phyloP scores from a whole-genome alignment of 2,113 vertebrate species.

The Strix aluco region DNA sequence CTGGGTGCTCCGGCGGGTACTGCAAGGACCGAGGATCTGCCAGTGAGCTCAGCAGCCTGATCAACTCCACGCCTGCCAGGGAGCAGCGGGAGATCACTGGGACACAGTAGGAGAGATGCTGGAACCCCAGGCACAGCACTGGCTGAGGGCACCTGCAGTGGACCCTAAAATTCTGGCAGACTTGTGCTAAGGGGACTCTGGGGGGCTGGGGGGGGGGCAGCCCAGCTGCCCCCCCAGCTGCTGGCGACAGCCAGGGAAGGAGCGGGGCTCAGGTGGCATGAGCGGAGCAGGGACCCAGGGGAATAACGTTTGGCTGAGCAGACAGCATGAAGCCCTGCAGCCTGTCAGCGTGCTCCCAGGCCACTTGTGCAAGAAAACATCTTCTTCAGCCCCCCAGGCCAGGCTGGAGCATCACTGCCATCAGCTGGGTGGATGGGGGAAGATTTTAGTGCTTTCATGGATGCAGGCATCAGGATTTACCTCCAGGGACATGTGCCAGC shows the following conservation, averaged over 20 bases:
- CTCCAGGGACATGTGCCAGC: background rate
- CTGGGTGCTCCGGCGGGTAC: rapidly evolving
- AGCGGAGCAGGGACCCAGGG: background rate
- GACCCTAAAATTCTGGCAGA: background rate
- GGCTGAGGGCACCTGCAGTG: rapidly evolving
- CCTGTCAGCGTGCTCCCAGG: background rate
- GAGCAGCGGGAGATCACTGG: background rate
- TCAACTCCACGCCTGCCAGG: rapidly evolving
- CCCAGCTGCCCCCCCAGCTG: background rate
- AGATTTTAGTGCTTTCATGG: background rate
- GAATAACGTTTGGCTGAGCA: background rate
- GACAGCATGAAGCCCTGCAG: background rate
- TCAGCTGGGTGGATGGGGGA: background rate
- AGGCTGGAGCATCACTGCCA: background rate
- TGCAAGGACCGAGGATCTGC: background rate
- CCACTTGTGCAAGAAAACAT: background rate
- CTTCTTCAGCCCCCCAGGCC: background rate
- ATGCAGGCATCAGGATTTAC: background rate
- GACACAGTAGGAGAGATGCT: background rate
- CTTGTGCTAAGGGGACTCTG: background rate
- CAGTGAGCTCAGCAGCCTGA: background rate
- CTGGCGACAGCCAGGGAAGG: rapidly evolving
- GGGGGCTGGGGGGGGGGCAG: background rate
- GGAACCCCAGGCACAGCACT: background rate
- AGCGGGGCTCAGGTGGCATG: rapidly evolving